These are phyloP conservation scores for Dendrolimus punctatus DNA, from an alignment of 1,140 invertebrate genomes.

Conservation along the genomic window DNA sequence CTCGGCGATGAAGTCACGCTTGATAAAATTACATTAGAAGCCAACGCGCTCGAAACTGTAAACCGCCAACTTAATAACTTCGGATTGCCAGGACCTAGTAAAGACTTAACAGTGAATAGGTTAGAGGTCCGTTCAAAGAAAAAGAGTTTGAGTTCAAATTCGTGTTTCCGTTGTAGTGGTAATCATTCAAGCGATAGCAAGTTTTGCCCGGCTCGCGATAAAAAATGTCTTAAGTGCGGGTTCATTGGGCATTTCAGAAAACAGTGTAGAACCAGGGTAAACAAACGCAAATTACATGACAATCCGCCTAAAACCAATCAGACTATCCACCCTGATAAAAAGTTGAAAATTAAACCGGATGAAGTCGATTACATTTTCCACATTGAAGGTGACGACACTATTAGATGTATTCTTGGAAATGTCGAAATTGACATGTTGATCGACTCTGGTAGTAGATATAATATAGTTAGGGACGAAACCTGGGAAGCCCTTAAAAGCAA, in stretches of 20 bases:
- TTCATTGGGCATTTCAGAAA: slow-evolving; percentile 17
- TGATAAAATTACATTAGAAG: slow-evolving; percentile 17
- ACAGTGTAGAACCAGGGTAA: slow-evolving; percentile 8
- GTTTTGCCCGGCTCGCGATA: slow-evolving; percentile 15
- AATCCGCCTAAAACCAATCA: not conserved
- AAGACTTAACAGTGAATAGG: slow-evolving; percentile 1
- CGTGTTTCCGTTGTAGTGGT: slow-evolving; percentile 4
- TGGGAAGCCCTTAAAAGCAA: slow-evolving; percentile 19
- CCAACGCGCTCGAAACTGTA: slow-evolving; percentile 11
- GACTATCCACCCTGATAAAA: not conserved
- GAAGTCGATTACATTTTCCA: slow-evolving; percentile 20
- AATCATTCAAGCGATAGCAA: slow-evolving; percentile 3
- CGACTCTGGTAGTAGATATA: slow-evolving; percentile 24
- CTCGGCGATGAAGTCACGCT: slow-evolving; percentile 17
- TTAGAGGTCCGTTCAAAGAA: not conserved
- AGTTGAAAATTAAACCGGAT: slow-evolving; percentile 4
- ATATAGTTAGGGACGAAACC: slow-evolving; percentile 22
- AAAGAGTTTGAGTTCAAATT: not conserved
- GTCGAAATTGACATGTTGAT: slow-evolving; percentile 15
- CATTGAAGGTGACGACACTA: slow-evolving; percentile 14
- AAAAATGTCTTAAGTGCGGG: slow-evolving; percentile 19
- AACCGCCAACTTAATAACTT: slow-evolving; percentile 8
- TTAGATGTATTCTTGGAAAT: slow-evolving; percentile 15
- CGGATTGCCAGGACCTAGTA: slow-evolving; percentile 1
- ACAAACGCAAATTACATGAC: slow-evolving; percentile 6